phyloP scores from a whole-genome alignment of 1,140 invertebrate species.

The Bombus waltoni region DNA sequence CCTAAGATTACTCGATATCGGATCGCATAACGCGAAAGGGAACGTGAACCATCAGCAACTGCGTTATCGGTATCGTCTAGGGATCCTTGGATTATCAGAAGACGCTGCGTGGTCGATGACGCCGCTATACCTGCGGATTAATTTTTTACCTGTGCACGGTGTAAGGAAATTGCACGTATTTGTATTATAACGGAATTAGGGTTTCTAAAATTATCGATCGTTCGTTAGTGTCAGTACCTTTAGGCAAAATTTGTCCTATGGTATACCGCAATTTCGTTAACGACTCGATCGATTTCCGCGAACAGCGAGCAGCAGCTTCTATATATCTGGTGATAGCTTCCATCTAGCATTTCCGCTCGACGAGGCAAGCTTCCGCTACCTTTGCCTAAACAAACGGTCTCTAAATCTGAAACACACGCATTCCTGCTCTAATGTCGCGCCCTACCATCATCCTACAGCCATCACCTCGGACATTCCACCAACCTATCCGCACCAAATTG shows the following conservation, averaged over 20 bases:
- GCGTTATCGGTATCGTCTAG: neutral
- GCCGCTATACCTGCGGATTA: no score
- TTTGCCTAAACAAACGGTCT: slow-evolving; percentile 63
- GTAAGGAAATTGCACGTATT: no score
- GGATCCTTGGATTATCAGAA: neutral
- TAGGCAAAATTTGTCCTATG: neutral
- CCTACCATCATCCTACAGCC: neutral
- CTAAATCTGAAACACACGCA: slow-evolving; percentile 11
- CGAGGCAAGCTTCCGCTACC: slow-evolving; percentile 44
- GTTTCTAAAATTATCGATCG: neutral
- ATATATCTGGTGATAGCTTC: neutral
- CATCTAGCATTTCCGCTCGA: slow-evolving; percentile 50
- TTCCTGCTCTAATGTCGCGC: slow-evolving; percentile 65
- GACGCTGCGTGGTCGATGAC: neutral
- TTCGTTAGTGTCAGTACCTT: neutral
- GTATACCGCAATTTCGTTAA: neutral
- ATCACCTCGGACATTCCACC: neutral
- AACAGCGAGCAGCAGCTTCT: neutral
- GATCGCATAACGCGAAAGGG: neutral
- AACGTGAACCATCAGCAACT: neutral
- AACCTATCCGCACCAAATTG: neutral
- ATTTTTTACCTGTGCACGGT: no score
- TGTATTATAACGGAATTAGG: no score
- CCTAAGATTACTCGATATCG: slow-evolving; percentile 31
- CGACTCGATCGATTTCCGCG: neutral